Base-by-base conservation (phyloP, 2,888 invertebrate genomes). In the Mythimna pallens region DNA sequence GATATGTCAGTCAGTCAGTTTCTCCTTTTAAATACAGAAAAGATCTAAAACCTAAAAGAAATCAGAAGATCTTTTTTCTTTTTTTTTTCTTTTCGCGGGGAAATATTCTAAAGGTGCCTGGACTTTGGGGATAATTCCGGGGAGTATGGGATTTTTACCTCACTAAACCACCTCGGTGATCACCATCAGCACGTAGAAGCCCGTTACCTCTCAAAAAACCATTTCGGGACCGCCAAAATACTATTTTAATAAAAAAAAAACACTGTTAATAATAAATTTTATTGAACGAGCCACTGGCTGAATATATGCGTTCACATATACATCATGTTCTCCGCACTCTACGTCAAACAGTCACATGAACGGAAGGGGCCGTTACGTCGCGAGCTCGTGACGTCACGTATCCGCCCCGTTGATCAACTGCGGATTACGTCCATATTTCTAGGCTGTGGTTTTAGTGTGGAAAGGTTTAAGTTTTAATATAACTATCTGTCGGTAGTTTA, bases 381-480 rank as follows among this genome's bases (percentile, higher is more conserved):
- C 76, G 77, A 76, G 54, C 57, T 85, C 87, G 86, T 88, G 90
- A 87, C 88, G 86, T 87, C 91, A 90, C 90, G 90, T 89, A 85
- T 82, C 86, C 80, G 85, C 81, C 80, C 88, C 65, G 87, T 89
- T 90, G 89, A 91, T 91, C 87, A 89, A 90, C 89, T 87, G 85
- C 79, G 89, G 91, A 89, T 91, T 89, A 89, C 83, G 87, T 86
- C 55, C 63, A 85, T 84, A 83, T 84, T 67, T 72, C 70, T 62
- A 78, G 80, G 78, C 78, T 76, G 75, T 50, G 87, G 74, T 70
- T 84, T 81, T 78, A 83, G 80, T 85, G 71, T 1, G 36, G 62
- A 36, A 65, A 72, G 50, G 25, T 69, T 77, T 70, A 73, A 68
- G 73, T 67, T 70, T 65, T 25, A 52, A 43, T 12, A 22, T 54